Conservation (phyloP, 1,140 invertebrate genomes). For the Tetranychus urticae region DNA sequence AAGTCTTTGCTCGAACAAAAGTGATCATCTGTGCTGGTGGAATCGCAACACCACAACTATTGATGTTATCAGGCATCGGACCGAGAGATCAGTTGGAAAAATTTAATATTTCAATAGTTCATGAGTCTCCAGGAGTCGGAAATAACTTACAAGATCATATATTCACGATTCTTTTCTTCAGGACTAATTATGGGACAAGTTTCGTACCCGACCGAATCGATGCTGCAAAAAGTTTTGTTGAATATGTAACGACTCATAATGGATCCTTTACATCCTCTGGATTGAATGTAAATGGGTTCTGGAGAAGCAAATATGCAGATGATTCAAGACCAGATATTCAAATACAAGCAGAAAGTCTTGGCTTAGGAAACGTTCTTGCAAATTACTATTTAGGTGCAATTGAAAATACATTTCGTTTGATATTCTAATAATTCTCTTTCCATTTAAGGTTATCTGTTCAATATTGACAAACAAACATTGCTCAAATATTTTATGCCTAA, state of each 20-base stretch:
- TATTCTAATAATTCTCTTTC: neutral
- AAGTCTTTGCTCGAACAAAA: slow-evolving; percentile 42
- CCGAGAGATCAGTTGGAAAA: slow-evolving; percentile 20
- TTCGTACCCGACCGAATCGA: neutral
- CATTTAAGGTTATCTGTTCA: neutral
- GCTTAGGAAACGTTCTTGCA: neutral
- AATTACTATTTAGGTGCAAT: neutral
- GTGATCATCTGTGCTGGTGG: slow-evolving; percentile 62
- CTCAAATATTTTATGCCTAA: neutral
- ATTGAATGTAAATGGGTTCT: neutral
- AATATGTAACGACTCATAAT: neutral
- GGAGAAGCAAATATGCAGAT: neutral
- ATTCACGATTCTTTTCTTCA: neutral
- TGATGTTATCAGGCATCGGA: slow-evolving; percentile 75
- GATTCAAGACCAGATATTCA: neutral
- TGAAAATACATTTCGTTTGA: neutral
- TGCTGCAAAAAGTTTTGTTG: too few species aligned
- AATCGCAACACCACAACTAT: slow-evolving; percentile 62
- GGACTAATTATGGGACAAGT: neutral
- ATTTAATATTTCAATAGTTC: slow-evolving; percentile 18
- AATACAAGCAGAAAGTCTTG: neutral
- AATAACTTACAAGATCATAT: slow-evolving; percentile 23
- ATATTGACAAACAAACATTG: neutral
- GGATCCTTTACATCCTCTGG: neutral
- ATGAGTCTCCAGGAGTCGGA: slow-evolving; percentile 21